Base-by-base conservation (phyloP, 23 tunicate species). In the Trididemnum nubilum region DNA sequence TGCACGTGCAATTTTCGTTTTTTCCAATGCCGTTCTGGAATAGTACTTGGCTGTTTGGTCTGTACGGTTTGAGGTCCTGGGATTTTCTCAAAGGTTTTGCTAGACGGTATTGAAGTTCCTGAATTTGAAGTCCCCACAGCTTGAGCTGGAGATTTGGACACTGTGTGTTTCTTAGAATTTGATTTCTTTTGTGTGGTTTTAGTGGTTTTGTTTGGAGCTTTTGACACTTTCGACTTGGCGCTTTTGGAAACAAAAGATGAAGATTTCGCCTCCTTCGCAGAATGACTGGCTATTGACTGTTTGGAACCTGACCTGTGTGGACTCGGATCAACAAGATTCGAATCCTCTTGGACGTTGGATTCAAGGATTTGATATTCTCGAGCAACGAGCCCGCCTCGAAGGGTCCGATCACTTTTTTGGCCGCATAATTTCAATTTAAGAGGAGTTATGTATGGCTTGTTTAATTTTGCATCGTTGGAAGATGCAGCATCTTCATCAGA, bases 1-100 rank as follows among this genome's bases (percentile, higher is more conserved):
- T 89, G 94, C 31, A 85, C 94, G 7, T 71, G 86, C 0, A 89
- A 79, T 54, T 89, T 89, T 29, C 94, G 40, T 58, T 89, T 89
- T 50, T 89, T 89, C 94, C 94, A 89, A 36, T 89, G 94, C 18
- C 88, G 76, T n/a, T 87, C 88, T 36, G 88, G 94, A 51, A 61
- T 61, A 4, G 67, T 12, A 22, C 5, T 61, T 3, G 26, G 18
- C 9, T 72, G 89, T 22, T 60, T 35, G 32, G 40, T 28, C 25
- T 29, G 33, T 25, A 33, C 33, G 32, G 40, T 28, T 34, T 29
- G 33, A 25, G 19, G 22, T 3, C 63, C 36, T 0, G 80, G 27
- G 5, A 1, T 2, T 31, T 5, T 44, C 34, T 5, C 2, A 15
- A 33, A 33, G 7, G 4, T 4, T 19, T 2, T 31, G 35, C 35